Conservation (phyloP, 53 echinoderm and acorn worm species). For the Patiria pectinifera region DNA sequence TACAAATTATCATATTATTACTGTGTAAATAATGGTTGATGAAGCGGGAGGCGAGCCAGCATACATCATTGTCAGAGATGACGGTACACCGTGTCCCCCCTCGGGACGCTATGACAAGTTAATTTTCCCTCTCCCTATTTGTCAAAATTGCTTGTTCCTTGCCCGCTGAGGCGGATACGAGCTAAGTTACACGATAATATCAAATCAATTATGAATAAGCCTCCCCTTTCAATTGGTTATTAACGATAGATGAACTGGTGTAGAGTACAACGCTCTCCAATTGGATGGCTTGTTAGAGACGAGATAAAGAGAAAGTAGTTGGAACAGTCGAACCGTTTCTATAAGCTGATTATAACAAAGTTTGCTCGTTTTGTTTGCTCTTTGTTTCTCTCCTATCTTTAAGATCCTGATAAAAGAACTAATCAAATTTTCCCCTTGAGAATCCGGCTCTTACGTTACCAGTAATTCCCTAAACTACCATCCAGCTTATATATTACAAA, state of each 20-base stretch:
- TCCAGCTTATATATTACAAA: not conserved
- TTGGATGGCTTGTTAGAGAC: not conserved
- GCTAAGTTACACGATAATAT: slow-evolving; percentile 33
- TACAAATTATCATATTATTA: slow-evolving; percentile 10
- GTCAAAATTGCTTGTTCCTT: slow-evolving; percentile 53
- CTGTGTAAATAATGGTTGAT: slow-evolving; percentile 18
- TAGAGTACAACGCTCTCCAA: not conserved
- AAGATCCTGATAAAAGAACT: not conserved
- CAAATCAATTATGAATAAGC: slow-evolving; percentile 55
- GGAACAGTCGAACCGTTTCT: not conserved
- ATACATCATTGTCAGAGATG: slow-evolving; percentile 2
- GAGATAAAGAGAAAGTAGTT: not conserved
- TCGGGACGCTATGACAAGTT: slow-evolving; percentile 53
- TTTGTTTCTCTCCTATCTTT: not conserved
- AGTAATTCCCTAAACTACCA: not conserved
- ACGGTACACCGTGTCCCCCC: not conserved
- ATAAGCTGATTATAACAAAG: not conserved
- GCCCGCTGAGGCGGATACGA: slow-evolving; percentile 12
- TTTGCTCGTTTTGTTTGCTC: not conserved
- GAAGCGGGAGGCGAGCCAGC: not conserved
- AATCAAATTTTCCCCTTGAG: not conserved
- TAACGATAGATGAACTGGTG: slow-evolving; percentile 8
- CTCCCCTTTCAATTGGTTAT: slow-evolving; percentile 16
- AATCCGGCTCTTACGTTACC: not conserved
- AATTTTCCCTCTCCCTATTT: slow-evolving; percentile 44